Base-by-base conservation (phyloP, 1,140 invertebrate genomes). In the Campoletis sonorensis region DNA sequence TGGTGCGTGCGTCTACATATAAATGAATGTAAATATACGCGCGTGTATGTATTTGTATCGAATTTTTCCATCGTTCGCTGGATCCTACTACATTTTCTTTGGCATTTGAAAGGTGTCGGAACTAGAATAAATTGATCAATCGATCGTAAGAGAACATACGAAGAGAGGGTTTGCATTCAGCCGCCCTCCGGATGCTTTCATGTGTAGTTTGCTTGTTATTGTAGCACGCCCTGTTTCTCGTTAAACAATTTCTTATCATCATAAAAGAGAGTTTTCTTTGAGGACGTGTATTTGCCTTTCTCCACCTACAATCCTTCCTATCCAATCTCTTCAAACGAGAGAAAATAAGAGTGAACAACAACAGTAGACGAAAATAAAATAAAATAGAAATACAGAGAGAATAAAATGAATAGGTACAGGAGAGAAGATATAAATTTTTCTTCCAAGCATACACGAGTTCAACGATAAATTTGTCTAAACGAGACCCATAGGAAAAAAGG, bases 61-160 rank as follows among this genome's bases (percentile, higher is more conserved):
- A 54, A 4, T 54, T 54, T 54, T 54, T 2, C 51, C 51, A 21
- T n/a, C 51, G 51, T 4, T 54, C 16, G 51, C 18, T 54, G 2
- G 4, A n/a, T 23, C 23, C 13, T 27, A 23, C 23, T 64, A 27
- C 11, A 64, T 64, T 23, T 64, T 64, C 61, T 13, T 26, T 23
- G 27, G 23, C 1, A 64, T 64, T 8, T 26, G 23, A 26, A 64
- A 27, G 70, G n/a, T 18, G 18, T 27, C 1, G 54, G 30, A 68
- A 51, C 16, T 54, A 68, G 51, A 81, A 76, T 67, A 75, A 76
- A 67, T 76, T 68, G 18, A 33, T 68, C 8, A 37, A 68, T 75
- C 23, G 18, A 30, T 54, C 51, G 51, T 54, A 54, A 3, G 18
- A 18, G 1, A n/a, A 18, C 1, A n/a, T 21, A 21, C 18, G 18